Evolutionary conservation across 2,888 invertebrate species (phyloP).

Genomic region (Thereva unica): DNA sequence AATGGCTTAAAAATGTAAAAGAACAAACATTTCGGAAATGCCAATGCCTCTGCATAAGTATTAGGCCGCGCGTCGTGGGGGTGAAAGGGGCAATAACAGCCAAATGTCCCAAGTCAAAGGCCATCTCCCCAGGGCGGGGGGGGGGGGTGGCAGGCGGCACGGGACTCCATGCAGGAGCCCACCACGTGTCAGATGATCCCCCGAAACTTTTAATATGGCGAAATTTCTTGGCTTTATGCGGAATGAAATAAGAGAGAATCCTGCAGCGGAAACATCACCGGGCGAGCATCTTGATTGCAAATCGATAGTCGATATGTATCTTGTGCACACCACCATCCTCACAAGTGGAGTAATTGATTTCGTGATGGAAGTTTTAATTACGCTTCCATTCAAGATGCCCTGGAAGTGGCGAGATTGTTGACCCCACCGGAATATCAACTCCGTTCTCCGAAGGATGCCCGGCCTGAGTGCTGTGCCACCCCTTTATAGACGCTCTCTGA

Average conservation of each 20-base stretch:
- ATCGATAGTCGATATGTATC: conserved; percentile 23
- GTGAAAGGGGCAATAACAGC: conserved; percentile 10
- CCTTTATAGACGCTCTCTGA: not conserved
- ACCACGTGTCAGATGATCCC: not conserved
- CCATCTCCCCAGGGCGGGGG: not conserved
- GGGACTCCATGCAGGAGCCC: not conserved
- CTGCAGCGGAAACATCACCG: conserved; percentile 26
- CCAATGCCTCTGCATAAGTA: conserved; percentile 15
- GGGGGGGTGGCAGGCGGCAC: not conserved
- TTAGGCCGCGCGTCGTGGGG: not conserved
- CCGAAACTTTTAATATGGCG: conserved; percentile 22
- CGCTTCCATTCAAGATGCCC: conserved; percentile 32
- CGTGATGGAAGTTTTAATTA: conserved; percentile 43
- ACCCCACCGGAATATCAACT: conserved; percentile 6
- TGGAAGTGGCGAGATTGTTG: conserved; percentile 17
- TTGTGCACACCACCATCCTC: conserved; percentile 15
- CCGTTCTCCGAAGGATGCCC: not conserved
- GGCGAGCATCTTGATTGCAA: conserved; percentile 13
- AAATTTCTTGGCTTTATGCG: conserved; percentile 9
- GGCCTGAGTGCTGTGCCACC: not conserved
- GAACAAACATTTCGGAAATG: conserved; percentile 24
- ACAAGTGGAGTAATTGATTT: conserved; percentile 42
- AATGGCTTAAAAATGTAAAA: conserved; percentile 31
- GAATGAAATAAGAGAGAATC: conserved; percentile 20
- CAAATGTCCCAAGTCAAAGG: conserved; percentile 29